Base-by-base conservation (phyloP, 2,113 vertebrate genomes). In the Mixornis gularis region DNA sequence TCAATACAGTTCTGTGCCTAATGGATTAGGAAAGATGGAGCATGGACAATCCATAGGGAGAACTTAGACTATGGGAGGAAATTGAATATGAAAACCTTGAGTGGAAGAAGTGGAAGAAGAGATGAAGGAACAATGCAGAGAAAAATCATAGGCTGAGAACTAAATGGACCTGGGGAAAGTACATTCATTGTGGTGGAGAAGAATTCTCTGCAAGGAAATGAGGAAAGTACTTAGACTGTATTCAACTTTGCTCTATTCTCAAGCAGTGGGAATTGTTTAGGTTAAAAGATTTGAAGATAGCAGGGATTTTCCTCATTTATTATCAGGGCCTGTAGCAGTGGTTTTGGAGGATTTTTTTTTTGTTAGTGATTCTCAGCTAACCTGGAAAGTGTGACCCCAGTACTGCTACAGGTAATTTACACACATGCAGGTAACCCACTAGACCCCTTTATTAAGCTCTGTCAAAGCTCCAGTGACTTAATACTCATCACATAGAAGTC, bases 71-170 rank as follows among this genome's bases (percentile, higher is more conserved):
- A 2, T 24, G 12, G 14, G 9, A 1, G 0, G 30, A 40, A 77
- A 63, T 32, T 24, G 41, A 72, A 55, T 18, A 65, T 62, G 8
- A 80, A 60, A 81, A 68, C 17, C 30, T 79, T 3, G 7, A 66
- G 30, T 34, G 55, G 44, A 71, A 60, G 64, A 87, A 46, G 62
- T 77, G 49, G 63, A 87, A 94, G 36, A 87, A 64, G 48, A 59
- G 1, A 52, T 69, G 40, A 87, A 77, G 26, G 26, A 76, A 58
- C 10, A 85, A 17, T 16, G 10, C 22, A 69, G 66, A 52, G 34
- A 40, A 77, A 38, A 85, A 64, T 27, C 17, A 41, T 24, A 21
- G 22, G 4, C 44, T 52, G 58, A 76, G 38, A 76, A 44, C 19
- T 79, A 49, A 51, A 34, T 51, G 72, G 51, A 17, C 30, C 43